These are phyloP conservation scores for Alethe castanea DNA, from an alignment of 2,113 vertebrate genomes.

Conservation along the genomic window DNA sequence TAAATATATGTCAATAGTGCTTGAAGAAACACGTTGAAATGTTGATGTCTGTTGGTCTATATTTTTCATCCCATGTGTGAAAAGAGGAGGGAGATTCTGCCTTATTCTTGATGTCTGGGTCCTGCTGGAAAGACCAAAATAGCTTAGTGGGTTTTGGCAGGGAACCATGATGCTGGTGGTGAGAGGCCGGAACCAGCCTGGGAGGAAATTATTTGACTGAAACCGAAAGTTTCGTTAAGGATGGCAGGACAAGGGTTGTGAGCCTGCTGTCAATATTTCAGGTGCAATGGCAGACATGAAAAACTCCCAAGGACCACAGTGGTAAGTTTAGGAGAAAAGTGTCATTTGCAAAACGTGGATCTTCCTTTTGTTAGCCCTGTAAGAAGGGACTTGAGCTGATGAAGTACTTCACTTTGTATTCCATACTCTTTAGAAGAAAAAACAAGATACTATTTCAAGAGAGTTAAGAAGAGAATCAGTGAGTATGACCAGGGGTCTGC, in stretches of 20 bases:
- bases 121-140: not conserved
- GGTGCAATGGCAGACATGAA: not conserved
- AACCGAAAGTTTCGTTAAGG: not conserved
- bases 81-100: not conserved
- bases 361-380: not conserved
- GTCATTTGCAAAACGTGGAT: fast-evolving
- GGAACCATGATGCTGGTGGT: not conserved
- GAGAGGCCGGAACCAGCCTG: not conserved
- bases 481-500: not conserved
- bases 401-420: not conserved
- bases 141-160: not conserved
- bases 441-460: not conserved
- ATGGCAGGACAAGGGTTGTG: not conserved
- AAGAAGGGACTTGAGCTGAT: not conserved
- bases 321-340: not conserved
- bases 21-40: not conserved
- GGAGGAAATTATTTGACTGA: not conserved
- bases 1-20: not conserved
- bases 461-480: not conserved
- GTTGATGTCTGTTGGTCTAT: not conserved
- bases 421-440: not conserved
- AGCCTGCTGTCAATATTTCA: not conserved
- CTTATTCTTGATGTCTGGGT: not conserved
- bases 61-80: not conserved
- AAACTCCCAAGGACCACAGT: not conserved